These are phyloP conservation scores for Muscidifurax raptorellus DNA, from an alignment of 1,140 invertebrate species.

Conservation along the genomic window DNA sequence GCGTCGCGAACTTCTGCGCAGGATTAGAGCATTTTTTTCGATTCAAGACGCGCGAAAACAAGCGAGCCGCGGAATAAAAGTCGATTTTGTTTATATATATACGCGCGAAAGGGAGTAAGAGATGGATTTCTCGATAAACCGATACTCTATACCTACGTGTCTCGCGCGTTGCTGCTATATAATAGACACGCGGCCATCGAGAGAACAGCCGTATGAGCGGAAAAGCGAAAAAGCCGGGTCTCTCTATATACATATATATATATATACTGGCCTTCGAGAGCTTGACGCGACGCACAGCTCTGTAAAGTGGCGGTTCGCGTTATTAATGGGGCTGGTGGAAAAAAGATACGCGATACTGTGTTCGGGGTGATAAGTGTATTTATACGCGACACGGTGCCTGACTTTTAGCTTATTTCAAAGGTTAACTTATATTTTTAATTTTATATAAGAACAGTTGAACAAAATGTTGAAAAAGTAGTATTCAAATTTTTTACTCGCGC, in stretches of 20 bases:
- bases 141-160: too few relatives aligned
- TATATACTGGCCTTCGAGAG: not conserved
- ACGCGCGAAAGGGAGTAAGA: not conserved
- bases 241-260: not conserved
- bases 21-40: constrained; percentile 29
- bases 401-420: not conserved
- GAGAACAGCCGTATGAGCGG: too few relatives aligned
- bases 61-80: not conserved
- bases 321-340: not conserved
- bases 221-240: not conserved
- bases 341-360: not conserved
- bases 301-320: not conserved
- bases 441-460: too few relatives aligned
- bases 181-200: too few relatives aligned
- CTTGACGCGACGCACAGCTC: not conserved
- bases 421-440: not conserved
- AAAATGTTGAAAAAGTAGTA: too few relatives aligned
- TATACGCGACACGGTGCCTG: not conserved
- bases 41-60: not conserved
- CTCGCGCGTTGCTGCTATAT: too few relatives aligned
- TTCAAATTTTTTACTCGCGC: too few relatives aligned
- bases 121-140: not conserved
- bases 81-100: not conserved
- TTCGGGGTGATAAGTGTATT: too few relatives aligned
- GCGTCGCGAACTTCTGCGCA: not conserved